Percentiles rank a stretch among this genome's conserved stretches.
phyloP scores from a whole-genome alignment of 37 sponge, comb jelly and placozoan species.

The Tethya wilhelma region DNA sequence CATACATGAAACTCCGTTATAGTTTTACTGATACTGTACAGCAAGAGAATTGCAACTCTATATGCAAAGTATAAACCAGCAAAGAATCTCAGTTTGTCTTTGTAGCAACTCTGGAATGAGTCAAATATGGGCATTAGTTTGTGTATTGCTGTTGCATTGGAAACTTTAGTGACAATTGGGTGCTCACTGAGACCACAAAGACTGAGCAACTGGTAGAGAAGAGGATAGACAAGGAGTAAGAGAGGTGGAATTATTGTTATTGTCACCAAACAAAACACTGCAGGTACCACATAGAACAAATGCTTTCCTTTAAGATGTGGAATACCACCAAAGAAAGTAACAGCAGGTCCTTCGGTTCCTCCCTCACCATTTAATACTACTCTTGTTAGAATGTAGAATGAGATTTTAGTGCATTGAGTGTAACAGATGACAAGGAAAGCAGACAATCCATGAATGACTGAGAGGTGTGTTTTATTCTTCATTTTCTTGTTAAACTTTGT shows the following conservation, averaged over 20 bases:
- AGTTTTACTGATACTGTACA: not conserved
- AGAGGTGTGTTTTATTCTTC: not conserved
- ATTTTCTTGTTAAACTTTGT: not conserved
- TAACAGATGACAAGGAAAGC: conserved; percentile 50
- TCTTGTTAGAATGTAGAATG: not conserved
- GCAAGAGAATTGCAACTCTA: conserved; percentile 1
- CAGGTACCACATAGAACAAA: conserved; percentile 26
- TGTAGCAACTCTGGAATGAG: conserved; percentile 26
- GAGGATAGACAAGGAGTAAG: conserved; percentile 19
- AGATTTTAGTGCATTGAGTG: conserved; percentile 1
- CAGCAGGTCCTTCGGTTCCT: not conserved
- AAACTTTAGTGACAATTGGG: not conserved
- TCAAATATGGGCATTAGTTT: conserved; percentile 23
- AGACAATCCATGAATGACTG: conserved; percentile 39
- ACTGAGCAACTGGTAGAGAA: not conserved
- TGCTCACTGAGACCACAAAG: conserved; percentile 23
- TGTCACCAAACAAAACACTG: not conserved
- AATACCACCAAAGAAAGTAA: conserved; percentile 27
- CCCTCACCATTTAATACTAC: not conserved
- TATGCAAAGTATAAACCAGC: conserved; percentile 31
- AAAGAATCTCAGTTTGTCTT: conserved; percentile 25
- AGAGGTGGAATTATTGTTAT: conserved; percentile 14
- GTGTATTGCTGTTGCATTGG: not conserved
- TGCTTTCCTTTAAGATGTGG: not conserved
- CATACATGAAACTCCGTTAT: not conserved